Conservation (phyloP, 1,140 invertebrate species). For the Batillaria attramentaria region DNA sequence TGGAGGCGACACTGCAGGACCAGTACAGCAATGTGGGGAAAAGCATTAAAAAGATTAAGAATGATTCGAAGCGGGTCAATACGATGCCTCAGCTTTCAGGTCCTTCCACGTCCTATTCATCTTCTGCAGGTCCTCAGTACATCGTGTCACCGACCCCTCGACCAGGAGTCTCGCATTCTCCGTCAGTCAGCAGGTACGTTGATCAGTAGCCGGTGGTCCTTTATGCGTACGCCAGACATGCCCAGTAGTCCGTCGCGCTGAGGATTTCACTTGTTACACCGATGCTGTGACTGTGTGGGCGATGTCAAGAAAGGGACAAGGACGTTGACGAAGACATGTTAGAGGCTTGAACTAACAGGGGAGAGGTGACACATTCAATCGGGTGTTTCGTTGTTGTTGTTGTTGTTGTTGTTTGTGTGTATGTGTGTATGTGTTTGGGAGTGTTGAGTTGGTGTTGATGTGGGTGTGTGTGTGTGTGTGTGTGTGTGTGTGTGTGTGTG, state of each 20-base stretch:
- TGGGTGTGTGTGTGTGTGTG: background rate
- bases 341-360: too few relatives aligned
- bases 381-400: too few relatives aligned
- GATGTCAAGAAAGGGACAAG: too few relatives aligned
- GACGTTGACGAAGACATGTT: too few relatives aligned
- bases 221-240: too few relatives aligned
- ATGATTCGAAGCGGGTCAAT: background rate
- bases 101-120: background rate
- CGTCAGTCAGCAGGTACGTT: background rate
- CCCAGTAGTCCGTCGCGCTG: too few relatives aligned
- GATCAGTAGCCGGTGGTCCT: too few relatives aligned
- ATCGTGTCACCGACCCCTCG: background rate
- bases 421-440: too few relatives aligned
- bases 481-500: slow-evolving; percentile 1
- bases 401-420: too few relatives aligned
- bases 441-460: background rate
- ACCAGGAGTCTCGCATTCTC: background rate
- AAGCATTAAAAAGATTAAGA: slow-evolving; percentile 2
- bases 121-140: background rate
- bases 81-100: background rate
- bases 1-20: background rate
- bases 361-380: too few relatives aligned
- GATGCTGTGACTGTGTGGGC: too few relatives aligned
- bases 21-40: background rate
- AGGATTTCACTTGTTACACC: too few relatives aligned